phyloP scores from a whole-genome alignment of 2,888 invertebrate genomes.

The Nomada ferruginata region DNA sequence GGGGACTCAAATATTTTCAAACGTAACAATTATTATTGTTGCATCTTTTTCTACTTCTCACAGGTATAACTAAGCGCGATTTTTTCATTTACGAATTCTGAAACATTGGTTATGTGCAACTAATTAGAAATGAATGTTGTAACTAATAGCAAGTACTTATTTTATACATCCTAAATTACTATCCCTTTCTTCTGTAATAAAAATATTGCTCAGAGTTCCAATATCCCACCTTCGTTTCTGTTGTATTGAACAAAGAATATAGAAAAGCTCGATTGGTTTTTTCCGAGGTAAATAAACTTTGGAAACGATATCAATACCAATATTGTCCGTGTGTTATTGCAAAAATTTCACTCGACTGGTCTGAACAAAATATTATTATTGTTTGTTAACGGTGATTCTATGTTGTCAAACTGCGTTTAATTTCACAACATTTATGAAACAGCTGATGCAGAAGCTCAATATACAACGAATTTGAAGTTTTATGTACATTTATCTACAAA shows the following conservation, averaged over 20 bases:
- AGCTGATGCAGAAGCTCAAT: no score
- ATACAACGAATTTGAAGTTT: no score
- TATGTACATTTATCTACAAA: no score
- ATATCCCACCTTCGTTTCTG: not conserved
- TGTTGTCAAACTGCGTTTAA: not conserved
- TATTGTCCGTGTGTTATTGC: not conserved
- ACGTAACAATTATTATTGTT: no score
- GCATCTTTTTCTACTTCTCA: no score
- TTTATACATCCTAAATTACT: no score
- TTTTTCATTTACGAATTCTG: no score
- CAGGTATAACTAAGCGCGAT: no score
- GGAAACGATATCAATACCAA: not conserved
- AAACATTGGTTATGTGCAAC: no score
- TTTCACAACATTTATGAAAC: not conserved
- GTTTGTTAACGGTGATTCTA: not conserved
- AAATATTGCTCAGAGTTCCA: not conserved
- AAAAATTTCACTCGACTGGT: not conserved
- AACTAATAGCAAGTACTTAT: not conserved
- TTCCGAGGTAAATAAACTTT: not conserved
- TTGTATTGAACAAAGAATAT: not conserved
- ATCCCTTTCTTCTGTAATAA: no score
- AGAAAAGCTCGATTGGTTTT: slow-evolving; percentile 8
- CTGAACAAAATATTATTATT: not conserved
- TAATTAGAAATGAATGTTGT: no score
- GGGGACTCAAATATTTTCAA: no score